Conservation (phyloP, 2,113 vertebrate genomes). For the Misgurnus anguillicaudatus region DNA sequence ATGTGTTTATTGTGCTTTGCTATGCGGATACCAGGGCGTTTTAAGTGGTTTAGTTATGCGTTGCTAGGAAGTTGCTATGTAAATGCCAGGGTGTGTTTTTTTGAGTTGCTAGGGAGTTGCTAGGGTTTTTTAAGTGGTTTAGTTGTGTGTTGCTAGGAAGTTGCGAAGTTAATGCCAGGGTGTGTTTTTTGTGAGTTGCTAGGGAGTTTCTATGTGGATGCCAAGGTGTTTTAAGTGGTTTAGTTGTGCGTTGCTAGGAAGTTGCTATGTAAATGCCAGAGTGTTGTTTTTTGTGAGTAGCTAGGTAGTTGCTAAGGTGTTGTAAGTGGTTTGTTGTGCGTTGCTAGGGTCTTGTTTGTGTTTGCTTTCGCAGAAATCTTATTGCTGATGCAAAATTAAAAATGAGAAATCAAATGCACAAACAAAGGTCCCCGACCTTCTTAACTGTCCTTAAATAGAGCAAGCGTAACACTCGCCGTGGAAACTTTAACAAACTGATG, state of each 20-base stretch:
- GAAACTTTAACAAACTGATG: neutral
- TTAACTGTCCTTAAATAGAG: constrained; percentile 15
- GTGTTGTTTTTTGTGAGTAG: no score
- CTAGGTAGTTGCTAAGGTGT: neutral
- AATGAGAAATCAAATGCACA: neutral
- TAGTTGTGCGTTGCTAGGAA: no score
- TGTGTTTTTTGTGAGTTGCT: neutral
- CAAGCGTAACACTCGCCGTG: constrained; percentile 14
- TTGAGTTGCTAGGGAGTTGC: neutral
- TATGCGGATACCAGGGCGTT: neutral
- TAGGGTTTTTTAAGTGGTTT: neutral
- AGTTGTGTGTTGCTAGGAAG: no score
- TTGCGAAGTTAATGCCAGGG: no score
- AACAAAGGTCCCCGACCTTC: neutral
- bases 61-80: neutral
- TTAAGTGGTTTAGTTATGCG: neutral
- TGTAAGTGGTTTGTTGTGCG: neutral
- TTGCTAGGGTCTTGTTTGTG: neutral
- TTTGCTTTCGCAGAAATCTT: no score
- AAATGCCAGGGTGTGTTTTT: neutral
- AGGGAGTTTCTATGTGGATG: neutral
- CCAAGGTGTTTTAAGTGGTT: no score
- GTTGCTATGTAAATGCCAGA: no score
- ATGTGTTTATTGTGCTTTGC: no score
- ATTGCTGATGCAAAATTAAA: neutral